A percentile compares a stretch with the other conserved stretches of the same genome.
phyloP scores from a whole-genome alignment of 2,113 vertebrate genomes.

The Spilogale gracilis region DNA sequence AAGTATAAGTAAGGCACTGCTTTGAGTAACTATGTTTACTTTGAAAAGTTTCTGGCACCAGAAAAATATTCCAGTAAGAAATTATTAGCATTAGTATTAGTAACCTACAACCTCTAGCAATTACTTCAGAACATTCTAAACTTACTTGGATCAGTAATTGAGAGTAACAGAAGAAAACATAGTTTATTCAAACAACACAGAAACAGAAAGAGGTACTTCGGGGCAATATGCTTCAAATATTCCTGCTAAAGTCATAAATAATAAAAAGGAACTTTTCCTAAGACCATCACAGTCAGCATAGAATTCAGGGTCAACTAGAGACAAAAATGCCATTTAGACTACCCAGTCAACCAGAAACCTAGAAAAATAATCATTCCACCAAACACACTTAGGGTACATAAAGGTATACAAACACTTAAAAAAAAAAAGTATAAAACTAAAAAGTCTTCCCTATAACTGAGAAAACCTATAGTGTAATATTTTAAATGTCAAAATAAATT shows the following conservation, averaged over 20 bases:
- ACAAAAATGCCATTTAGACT: neutral
- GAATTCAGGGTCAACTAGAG: neutral
- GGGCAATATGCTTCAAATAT: neutral
- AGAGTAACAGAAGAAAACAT: neutral
- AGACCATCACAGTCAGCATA: neutral
- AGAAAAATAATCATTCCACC: neutral
- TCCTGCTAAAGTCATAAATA: neutral
- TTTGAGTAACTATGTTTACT: neutral
- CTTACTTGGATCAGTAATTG: conserved; percentile 19
- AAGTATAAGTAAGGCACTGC: neutral
- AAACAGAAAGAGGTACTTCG: neutral
- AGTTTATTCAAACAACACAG: conserved; percentile 1
- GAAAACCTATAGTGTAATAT: neutral
- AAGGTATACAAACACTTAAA: neutral
- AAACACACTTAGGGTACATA: neutral
- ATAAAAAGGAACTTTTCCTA: neutral
- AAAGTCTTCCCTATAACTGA: neutral
- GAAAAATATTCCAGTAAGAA: conserved; percentile 12
- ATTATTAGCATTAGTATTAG: too few species aligned
- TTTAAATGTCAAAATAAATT: neutral
- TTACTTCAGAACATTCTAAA: neutral
- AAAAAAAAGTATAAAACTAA: neutral
- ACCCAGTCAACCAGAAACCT: neutral
- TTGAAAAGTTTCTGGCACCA: neutral
- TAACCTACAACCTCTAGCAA: neutral